Conservation (phyloP, 2,113 vertebrate genomes). For the Theropithecus gelada region DNA sequence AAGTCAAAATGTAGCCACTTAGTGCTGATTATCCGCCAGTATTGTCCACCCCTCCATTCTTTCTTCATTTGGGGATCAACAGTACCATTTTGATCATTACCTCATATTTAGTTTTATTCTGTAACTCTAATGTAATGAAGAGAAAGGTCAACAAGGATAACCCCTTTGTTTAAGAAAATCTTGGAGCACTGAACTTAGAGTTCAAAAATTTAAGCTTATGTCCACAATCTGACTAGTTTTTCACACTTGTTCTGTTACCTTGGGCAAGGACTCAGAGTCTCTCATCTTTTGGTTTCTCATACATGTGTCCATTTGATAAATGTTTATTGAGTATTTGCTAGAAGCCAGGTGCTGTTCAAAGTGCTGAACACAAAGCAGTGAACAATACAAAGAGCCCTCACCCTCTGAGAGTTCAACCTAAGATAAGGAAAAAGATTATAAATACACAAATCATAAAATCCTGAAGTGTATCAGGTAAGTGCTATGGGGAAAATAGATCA, state of each 20-base stretch:
- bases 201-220: neutral
- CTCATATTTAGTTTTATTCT: neutral
- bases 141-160: neutral
- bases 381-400: neutral
- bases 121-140: neutral
- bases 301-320: neutral
- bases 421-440: neutral
- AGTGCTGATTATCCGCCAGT: neutral
- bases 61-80: neutral
- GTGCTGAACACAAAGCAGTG: neutral
- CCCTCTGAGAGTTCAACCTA: neutral
- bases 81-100: neutral
- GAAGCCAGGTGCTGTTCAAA: neutral
- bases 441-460: neutral
- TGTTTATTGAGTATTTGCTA: neutral
- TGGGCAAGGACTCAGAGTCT: neutral
- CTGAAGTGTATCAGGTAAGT: neutral
- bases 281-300: neutral
- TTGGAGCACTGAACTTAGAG: neutral
- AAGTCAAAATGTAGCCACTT: neutral
- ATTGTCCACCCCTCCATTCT: neutral
- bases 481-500: neutral
- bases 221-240: neutral
- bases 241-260: neutral
- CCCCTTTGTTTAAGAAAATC: neutral